These are phyloP conservation scores for Clusia tigrina DNA, from an alignment of 2,888 invertebrate genomes.

Conservation along the genomic window DNA sequence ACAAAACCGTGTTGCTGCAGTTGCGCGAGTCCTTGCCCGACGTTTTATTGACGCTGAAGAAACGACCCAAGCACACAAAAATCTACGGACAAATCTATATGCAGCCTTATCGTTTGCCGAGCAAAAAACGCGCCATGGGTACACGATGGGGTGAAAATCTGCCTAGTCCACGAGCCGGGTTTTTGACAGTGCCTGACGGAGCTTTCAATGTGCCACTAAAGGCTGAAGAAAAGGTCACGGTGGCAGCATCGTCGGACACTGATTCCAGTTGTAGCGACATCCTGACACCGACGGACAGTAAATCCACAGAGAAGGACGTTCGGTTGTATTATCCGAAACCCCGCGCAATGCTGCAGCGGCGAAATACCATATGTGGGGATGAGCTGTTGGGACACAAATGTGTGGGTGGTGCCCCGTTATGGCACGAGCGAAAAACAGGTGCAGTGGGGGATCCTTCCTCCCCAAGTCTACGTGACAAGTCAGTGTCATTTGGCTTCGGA, in stretches of 20 bases:
- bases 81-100: slow-evolving; percentile 75
- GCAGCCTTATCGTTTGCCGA: slow-evolving; percentile 76
- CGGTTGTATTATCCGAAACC: slow-evolving; percentile 80
- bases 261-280: slow-evolving; percentile 70
- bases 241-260: slow-evolving; percentile 53
- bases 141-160: slow-evolving; percentile 76
- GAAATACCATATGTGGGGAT: slow-evolving; percentile 89
- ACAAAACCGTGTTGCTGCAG: slow-evolving; percentile 77
- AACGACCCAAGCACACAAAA: slow-evolving; percentile 82
- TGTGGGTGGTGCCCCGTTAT: slow-evolving; percentile 68
- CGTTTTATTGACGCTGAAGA: slow-evolving; percentile 81
- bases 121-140: slow-evolving; percentile 73
- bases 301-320: slow-evolving; percentile 59
- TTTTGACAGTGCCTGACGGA: slow-evolving; percentile 64
- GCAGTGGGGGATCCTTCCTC: slow-evolving; percentile 63
- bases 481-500: slow-evolving; percentile 79
- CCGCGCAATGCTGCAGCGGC: slow-evolving; percentile 76
- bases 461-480: slow-evolving; percentile 77
- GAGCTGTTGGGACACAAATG: slow-evolving; percentile 67
- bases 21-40: slow-evolving; percentile 82
- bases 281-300: slow-evolving; percentile 66
- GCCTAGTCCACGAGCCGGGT: slow-evolving; percentile 72
- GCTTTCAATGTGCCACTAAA: slow-evolving; percentile 64
- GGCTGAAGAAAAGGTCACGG: slow-evolving; percentile 62
- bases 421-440: slow-evolving; percentile 75